Conservation (phyloP, 2,888 invertebrate species). For the Eupithecia vulgata region DNA sequence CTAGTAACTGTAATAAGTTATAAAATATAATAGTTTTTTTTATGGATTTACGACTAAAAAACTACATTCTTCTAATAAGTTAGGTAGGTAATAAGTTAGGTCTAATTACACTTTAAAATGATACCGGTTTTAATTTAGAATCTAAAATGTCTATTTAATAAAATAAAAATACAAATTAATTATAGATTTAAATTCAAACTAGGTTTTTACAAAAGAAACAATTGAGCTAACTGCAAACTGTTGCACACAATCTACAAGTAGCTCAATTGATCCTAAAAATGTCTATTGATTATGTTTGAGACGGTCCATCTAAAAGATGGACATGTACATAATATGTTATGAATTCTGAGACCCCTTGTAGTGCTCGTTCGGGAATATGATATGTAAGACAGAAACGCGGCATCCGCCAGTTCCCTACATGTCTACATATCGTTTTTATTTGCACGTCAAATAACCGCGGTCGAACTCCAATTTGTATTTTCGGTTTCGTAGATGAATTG, state of each 20-base stretch:
- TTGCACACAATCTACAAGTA: too few relatives aligned
- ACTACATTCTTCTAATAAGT: too few relatives aligned
- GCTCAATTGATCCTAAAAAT: too few relatives aligned
- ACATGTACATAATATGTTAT: neutral
- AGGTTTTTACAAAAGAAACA: too few relatives aligned
- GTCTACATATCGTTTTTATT: conserved; percentile 34
- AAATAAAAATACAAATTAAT: too few relatives aligned
- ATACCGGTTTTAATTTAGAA: neutral
- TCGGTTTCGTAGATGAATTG: conserved; percentile 36
- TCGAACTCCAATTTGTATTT: conserved; percentile 40
- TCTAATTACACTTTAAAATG: too few relatives aligned
- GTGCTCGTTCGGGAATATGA: conserved; percentile 7
- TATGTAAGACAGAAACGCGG: conserved; percentile 41
- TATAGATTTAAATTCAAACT: too few relatives aligned
- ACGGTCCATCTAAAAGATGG: neutral
- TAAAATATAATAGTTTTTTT: too few relatives aligned
- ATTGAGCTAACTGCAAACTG: too few relatives aligned
- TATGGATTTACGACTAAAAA: too few relatives aligned
- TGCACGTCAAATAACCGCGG: conserved; percentile 40
- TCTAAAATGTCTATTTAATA: neutral
- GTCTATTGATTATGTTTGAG: neutral
- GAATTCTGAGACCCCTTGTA: neutral
- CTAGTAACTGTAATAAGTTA: too few relatives aligned
- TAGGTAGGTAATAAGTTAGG: too few relatives aligned
- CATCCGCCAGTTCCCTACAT: conserved; percentile 2